Evolutionary conservation across 2,113 vertebrate species (phyloP).

Genomic region (Salvelinus namaycush): DNA sequence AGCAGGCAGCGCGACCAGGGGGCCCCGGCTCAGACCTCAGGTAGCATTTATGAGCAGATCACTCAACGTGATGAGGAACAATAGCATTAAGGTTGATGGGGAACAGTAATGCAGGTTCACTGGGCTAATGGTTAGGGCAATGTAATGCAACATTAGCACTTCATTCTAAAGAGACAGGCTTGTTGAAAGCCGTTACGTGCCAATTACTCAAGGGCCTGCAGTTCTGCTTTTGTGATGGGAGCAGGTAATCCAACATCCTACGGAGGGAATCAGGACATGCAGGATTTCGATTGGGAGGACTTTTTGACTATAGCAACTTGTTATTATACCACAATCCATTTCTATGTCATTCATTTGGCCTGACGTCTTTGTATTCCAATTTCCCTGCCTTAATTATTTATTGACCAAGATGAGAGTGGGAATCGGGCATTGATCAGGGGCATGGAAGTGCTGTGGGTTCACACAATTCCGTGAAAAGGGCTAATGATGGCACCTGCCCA

Average conservation of each 20-base stretch:
- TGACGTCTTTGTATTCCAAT: background rate
- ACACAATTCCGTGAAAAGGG: background rate
- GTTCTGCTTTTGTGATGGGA: too few species aligned
- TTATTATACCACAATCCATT: background rate
- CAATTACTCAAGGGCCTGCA: constrained; percentile 48
- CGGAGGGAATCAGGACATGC: constrained; percentile 39
- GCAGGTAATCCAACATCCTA: constrained; percentile 37
- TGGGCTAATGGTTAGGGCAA: constrained; percentile 50
- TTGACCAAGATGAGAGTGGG: too few species aligned
- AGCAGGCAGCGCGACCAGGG: constrained; percentile 10
- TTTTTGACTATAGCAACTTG: background rate
- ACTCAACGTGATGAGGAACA: constrained; percentile 51
- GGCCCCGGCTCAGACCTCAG: constrained; percentile 24
- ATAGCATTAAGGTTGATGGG: constrained; percentile 44
- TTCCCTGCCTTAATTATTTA: background rate
- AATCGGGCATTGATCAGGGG: background rate
- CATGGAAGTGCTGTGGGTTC: background rate
- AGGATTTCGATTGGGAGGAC: background rate
- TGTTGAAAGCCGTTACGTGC: constrained; percentile 55
- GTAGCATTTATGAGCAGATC: constrained; percentile 52
- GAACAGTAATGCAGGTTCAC: constrained; percentile 32
- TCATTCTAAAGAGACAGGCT: constrained; percentile 48
- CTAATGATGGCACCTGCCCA: background rate
- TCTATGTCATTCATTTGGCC: background rate
- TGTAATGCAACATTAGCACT: constrained; percentile 45